phyloP scores from a whole-genome alignment of 2,113 vertebrate species.

The Hyperoodon ampullatus region DNA sequence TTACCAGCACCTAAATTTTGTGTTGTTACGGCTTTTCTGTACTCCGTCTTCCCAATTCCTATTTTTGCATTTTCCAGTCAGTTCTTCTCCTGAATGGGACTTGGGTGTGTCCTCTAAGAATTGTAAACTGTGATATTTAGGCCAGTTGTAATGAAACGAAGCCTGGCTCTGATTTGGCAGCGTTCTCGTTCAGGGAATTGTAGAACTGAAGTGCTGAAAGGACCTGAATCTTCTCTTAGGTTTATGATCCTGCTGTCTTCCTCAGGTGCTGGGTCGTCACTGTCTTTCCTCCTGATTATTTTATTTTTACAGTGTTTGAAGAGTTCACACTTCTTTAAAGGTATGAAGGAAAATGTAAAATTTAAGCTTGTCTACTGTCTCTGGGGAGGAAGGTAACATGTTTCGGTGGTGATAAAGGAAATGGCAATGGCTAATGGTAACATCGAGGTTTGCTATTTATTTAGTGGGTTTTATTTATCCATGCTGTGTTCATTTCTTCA shows the following conservation, averaged over 20 bases:
- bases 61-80: neutral
- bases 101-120: neutral
- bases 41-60: neutral
- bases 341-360: neutral
- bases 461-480: neutral
- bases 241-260: neutral
- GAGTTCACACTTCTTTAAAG: neutral
- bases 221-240: neutral
- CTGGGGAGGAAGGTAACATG: neutral
- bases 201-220: neutral
- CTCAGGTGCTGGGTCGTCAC: neutral
- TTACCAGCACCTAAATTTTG: neutral
- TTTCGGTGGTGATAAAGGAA: neutral
- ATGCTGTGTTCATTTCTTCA: neutral
- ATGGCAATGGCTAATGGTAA: accelerated
- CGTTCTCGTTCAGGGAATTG: neutral
- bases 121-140: neutral
- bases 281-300: neutral
- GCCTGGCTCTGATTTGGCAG: neutral
- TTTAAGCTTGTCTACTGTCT: neutral
- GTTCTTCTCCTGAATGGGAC: neutral
- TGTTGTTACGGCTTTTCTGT: neutral
- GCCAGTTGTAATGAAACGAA: neutral
- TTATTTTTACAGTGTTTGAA: neutral
- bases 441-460: neutral